Evolutionary conservation across 2,888 invertebrate species (phyloP).

Genomic region (Ommatoiulus sabulosus): DNA sequence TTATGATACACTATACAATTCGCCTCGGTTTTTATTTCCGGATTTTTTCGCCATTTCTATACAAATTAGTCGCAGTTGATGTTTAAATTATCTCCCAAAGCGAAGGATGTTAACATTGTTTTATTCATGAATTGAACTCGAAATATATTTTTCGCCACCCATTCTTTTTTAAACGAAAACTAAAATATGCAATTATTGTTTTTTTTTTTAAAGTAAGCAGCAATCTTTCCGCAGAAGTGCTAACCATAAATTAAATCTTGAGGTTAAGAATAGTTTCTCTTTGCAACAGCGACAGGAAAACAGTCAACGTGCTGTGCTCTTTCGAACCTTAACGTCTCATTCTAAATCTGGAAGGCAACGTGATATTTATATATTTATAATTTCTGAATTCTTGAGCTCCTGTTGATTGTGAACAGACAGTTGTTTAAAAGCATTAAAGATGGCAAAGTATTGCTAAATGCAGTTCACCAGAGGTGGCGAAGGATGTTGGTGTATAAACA

Average conservation of each 20-base stretch:
- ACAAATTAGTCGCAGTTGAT: not conserved
- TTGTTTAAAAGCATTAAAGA: constrained; percentile 13
- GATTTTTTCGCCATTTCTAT: constrained; percentile 8
- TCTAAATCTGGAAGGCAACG: constrained; percentile 2
- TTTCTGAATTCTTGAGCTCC: not conserved
- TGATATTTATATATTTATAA: constrained; percentile 32
- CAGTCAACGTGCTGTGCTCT: constrained; percentile 20
- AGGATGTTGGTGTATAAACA: not conserved
- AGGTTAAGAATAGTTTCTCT: constrained; percentile 13
- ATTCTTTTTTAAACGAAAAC: not conserved
- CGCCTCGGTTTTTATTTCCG: not conserved
- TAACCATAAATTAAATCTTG: not conserved
- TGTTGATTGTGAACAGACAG: constrained; percentile 42
- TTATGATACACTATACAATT: not conserved
- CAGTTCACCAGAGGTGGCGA: constrained; percentile 44
- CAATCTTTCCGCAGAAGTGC: not conserved
- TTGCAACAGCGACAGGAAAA: not conserved
- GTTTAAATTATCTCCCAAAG: constrained; percentile 14
- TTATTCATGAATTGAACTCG: not conserved
- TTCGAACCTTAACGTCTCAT: not conserved
- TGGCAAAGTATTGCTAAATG: constrained; percentile 28
- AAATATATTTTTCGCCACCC: not conserved
- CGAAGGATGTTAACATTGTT: not conserved
- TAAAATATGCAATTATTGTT: not conserved
- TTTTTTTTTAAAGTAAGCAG: not conserved